These are phyloP conservation scores for Enteromius paludinosus DNA, from an alignment of 2,797 vertebrate species.

Conservation along the genomic window DNA sequence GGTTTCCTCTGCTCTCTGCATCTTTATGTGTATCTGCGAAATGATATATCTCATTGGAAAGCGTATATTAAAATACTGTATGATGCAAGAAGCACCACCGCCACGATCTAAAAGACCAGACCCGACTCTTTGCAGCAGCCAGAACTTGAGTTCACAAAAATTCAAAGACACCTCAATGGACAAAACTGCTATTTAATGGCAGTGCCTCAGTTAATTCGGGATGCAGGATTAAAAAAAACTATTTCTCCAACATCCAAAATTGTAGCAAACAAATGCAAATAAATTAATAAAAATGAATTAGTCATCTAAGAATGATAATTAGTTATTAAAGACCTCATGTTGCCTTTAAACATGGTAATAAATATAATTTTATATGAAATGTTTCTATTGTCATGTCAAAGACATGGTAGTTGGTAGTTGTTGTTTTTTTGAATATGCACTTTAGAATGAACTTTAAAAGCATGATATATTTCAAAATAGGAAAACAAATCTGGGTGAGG, in stretches of 20 bases:
- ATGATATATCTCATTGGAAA: conserved; percentile 85
- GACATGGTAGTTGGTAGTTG: background rate
- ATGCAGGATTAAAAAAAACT: background rate
- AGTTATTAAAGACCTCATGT: background rate
- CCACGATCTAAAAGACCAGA: background rate
- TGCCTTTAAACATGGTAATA: background rate
- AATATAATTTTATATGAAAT: background rate
- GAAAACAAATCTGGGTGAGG: background rate
- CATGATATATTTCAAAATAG: background rate
- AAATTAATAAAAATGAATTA: background rate
- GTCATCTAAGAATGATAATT: background rate
- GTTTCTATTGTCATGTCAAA: background rate
- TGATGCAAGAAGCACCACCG: background rate
- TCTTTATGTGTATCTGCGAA: conserved; percentile 88
- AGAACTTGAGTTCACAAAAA: conserved; percentile 50
- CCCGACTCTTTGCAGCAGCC: conserved; percentile 18
- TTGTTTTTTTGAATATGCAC: background rate
- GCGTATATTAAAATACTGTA: conserved; percentile 63
- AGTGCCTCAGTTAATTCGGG: background rate
- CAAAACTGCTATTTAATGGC: conserved; percentile 61
- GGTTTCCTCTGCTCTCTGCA: conserved; percentile 79
- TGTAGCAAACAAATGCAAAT: background rate
- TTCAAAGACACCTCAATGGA: conserved; percentile 50
- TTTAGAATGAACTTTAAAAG: conserved; percentile 4
- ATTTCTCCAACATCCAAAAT: background rate